Evolutionary conservation across 2,888 invertebrate species (phyloP), one percentile per base, ranked within the genome.

Genomic region (Parnassius mnemosyne): DNA sequence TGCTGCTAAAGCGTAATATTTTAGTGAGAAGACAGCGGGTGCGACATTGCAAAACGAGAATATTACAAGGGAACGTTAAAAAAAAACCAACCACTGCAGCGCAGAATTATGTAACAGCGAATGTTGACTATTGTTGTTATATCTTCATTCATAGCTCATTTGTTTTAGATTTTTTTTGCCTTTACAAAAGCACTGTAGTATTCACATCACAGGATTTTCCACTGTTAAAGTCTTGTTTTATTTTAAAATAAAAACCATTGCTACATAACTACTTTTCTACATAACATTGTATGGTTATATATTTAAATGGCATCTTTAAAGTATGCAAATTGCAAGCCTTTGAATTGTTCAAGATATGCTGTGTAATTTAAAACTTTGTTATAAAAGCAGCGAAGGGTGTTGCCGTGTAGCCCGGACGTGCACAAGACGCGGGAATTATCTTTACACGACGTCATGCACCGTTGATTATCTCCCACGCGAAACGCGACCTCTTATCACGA

Each of bases 381-480:
- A 50, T 12, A 10, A 34, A 58, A 13, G 54, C 51, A 49, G 44
- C 58, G 12, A 53, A 44, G 63, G 63, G 63, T 63, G 57, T 61
- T 57, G 56, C 63, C 47, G 57, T 54, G 53, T 46, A 44, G 68
- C 67, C 69, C 68, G 71, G 74, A 73, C 68, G 69, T 67, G 69
- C 69, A 68, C 76, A 79, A 80, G 81, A 78, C 78, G 75, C 70
- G 61, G 73, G 76, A 81, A 79, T 81, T 78, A 80, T 68, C 74
- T 68, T 69, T 71, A 67, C 70, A 75, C 83, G 81, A 81, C 83
- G 82, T 83, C 81, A 81, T 68, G 73, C 71, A 63, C 65, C 72
- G 77, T 67, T 69, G 74, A 68, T 69, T 68, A 74, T 78, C 77
- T 84, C 84, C 81, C 86, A 85, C 82, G 83, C 81, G 71, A 74